Evolutionary conservation across 2,888 invertebrate genomes (phyloP).

Genomic region (Glyphotaelius pellucidus): DNA sequence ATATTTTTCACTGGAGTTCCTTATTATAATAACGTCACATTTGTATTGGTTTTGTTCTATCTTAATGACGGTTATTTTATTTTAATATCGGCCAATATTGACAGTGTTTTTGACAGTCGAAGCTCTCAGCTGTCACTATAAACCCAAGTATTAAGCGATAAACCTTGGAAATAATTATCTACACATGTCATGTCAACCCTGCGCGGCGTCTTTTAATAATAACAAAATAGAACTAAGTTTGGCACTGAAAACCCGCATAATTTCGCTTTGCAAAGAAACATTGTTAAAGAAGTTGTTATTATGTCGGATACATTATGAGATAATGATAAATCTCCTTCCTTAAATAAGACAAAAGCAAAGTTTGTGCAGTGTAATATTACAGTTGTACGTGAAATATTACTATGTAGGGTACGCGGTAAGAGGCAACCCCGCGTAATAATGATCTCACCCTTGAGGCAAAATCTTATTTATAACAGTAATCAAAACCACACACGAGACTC

Average conservation of each 20-base stretch:
- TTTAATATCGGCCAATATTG: no score
- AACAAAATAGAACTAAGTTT: neutral
- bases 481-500: neutral
- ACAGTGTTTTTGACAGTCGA: neutral
- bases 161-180: neutral
- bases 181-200: neutral
- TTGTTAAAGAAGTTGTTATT: neutral
- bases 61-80: neutral
- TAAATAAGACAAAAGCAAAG: neutral
- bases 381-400: neutral
- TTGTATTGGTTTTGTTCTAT: neutral
- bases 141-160: neutral
- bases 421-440: neutral
- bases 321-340: neutral
- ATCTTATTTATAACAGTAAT: conserved; percentile 2
- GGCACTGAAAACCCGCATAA: neutral
- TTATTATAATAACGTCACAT: neutral
- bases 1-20: no score
- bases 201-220: neutral
- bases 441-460: neutral
- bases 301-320: neutral
- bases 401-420: neutral
- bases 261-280: neutral
- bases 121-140: neutral
- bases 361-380: neutral